Evolutionary conservation across 2,797 vertebrate genomes (phyloP).

Genomic region (Macropus fuliginosus): DNA sequence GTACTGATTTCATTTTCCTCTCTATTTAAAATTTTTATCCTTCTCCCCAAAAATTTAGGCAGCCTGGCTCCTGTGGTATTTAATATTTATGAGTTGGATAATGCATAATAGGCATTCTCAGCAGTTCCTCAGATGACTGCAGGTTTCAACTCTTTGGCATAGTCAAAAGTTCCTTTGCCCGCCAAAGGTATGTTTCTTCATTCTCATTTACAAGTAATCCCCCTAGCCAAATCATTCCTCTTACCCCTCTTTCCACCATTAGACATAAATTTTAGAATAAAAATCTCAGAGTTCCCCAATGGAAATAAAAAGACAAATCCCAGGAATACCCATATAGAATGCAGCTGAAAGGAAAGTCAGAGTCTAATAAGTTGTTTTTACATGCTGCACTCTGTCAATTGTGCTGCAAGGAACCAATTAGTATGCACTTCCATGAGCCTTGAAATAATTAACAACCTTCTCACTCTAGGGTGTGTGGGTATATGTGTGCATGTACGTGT

Average conservation of each 20-base stretch:
- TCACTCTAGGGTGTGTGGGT: neutral
- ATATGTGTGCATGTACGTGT: neutral
- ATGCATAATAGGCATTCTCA: neutral
- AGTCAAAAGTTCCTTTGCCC: neutral
- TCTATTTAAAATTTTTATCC: constrained; percentile 27
- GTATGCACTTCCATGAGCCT: neutral
- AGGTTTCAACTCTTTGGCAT: neutral
- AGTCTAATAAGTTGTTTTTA: neutral
- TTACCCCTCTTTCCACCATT: neutral
- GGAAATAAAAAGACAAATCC: neutral
- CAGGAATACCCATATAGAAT: neutral
- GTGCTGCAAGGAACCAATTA: neutral
- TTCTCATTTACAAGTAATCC: neutral
- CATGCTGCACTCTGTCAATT: neutral
- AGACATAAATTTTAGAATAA: neutral
- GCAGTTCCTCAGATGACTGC: neutral
- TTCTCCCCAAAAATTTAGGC: neutral
- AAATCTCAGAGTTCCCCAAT: neutral
- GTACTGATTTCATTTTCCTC: constrained; percentile 13
- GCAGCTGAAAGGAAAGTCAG: neutral
- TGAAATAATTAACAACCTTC: neutral
- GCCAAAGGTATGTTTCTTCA: neutral
- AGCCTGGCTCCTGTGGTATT: neutral
- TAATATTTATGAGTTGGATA: constrained; percentile 15
- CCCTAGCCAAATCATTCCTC: neutral